Evolutionary conservation across 1,140 invertebrate genomes (phyloP), one percentile per base, ranked within the genome.

Genomic region (Latrodectus geometricus): DNA sequence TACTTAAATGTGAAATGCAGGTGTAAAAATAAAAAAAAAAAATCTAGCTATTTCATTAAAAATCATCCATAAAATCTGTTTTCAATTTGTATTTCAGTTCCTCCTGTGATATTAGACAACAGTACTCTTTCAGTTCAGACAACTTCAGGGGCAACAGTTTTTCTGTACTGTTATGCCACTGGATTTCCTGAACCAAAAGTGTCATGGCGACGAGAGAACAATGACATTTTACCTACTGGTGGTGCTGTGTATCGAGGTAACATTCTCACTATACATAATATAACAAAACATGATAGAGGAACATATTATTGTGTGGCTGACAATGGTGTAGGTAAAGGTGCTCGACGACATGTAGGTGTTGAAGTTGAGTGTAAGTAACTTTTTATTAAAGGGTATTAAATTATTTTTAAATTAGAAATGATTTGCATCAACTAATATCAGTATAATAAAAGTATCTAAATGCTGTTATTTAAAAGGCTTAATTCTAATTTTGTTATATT

Each of bases 251-350:
- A 89, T 35, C 77, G 96, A 86, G 96, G 96, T 50, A 97, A 97
- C 90, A 92, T 94, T 20, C 91, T 98, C 88, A 95, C 95, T 91
- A 96, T 98, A 75, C 92, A 89, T 14, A 90, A 90, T 77, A 89
- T 92, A 49, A 89, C 76, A 17, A 94, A 93, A 90, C 95, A 97
- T 90, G 96, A 97, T 91, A 93, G 96, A 68, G 96, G 96, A 70
- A 97, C 96, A 0, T 97, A 97, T 91, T 97, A 97, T 90, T 98
- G 97, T 89, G 95, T 98, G n/a, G 97, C 96, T 50, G 96, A 98
- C 90, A 98, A 98, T 91, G 95, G 90, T 35, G 96, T 97, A 0
- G 96, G 96, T 72, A 94, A 94, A 89, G 96, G 96, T 3, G 94
- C 95, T n/a, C 92, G 95, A 61, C 92, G 96, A 88, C 97, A 97